Evolutionary conservation across 2,113 vertebrate species (phyloP).

Genomic region (Anarrhichthys ocellatus): DNA sequence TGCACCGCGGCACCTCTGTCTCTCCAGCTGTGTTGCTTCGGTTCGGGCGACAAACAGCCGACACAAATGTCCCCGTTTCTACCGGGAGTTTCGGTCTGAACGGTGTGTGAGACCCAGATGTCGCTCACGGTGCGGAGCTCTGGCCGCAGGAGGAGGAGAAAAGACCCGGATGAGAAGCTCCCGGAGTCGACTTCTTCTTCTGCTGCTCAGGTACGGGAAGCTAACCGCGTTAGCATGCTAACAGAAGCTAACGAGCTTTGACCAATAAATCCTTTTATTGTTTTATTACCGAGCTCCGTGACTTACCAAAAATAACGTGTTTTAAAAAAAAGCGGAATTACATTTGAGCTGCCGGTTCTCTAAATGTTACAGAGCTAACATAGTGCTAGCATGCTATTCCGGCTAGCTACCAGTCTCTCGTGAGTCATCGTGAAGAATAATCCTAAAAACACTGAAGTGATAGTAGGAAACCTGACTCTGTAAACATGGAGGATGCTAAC

Average conservation of each 20-base stretch:
- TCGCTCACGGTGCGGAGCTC: slow-evolving; percentile 37
- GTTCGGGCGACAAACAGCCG: not conserved
- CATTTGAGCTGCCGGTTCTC: too few species aligned
- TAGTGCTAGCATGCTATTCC: not conserved
- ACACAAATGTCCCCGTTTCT: slow-evolving; percentile 17
- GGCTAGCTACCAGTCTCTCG: not conserved
- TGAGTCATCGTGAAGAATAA: too few species aligned
- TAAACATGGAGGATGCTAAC: not conserved
- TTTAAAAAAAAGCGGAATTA: too few species aligned
- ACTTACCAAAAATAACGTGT: not conserved
- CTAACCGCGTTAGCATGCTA: slow-evolving; percentile 9
- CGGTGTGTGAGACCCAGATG: not conserved
- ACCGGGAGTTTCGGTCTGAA: not conserved
- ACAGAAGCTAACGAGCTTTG: too few species aligned
- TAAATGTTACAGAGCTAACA: not conserved
- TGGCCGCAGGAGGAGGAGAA: slow-evolving; percentile 49
- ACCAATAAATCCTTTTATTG: not conserved
- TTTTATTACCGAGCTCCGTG: not conserved
- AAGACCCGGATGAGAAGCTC: slow-evolving; percentile 55
- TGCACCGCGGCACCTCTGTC: slow-evolving; percentile 29
- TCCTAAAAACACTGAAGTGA: not conserved
- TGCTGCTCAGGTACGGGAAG: slow-evolving; percentile 52
- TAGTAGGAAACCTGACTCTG: not conserved
- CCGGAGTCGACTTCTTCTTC: slow-evolving; percentile 24
- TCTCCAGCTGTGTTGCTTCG: slow-evolving; percentile 4